phyloP scores from a whole-genome alignment of 2,113 vertebrate species.

The Etia nguti region DNA sequence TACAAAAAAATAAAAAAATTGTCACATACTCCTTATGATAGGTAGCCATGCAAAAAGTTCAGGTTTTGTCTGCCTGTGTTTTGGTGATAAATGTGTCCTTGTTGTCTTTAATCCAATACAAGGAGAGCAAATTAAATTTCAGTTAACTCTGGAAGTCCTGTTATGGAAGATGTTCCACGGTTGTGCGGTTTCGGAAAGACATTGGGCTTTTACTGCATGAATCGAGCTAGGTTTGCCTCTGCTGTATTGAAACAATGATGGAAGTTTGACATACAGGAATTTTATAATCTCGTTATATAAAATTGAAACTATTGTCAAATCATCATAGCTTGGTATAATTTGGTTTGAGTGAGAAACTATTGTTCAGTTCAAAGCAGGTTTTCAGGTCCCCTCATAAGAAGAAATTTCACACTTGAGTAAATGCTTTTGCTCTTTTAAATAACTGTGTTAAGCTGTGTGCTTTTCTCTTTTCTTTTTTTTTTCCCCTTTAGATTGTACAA shows the following conservation, averaged over 20 bases:
- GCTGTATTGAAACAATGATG: not conserved
- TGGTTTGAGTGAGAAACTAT: not conserved
- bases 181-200: not conserved
- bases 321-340: not conserved
- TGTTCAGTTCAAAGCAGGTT: not conserved
- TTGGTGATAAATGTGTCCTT: not conserved
- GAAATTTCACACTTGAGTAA: not conserved
- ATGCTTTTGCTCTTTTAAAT: not conserved
- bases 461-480: not conserved
- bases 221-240: not conserved
- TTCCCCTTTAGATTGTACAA: constrained; percentile 73
- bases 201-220: not conserved
- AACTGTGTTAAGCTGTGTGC: not conserved
- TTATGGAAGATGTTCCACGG: not conserved
- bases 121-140: not conserved
- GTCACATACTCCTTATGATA: not conserved
- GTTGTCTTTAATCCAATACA: not conserved
- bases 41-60: not conserved
- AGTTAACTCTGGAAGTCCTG: not conserved
- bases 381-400: not conserved
- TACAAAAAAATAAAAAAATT: not conserved
- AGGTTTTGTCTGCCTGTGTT: not conserved
- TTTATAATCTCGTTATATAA: not conserved
- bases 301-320: not conserved
- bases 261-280: not conserved